Percentiles rank a stretch among this genome's conserved stretches.
Conservation (phyloP, 1,140 invertebrate genomes). For the Coenobita brevimanus region DNA sequence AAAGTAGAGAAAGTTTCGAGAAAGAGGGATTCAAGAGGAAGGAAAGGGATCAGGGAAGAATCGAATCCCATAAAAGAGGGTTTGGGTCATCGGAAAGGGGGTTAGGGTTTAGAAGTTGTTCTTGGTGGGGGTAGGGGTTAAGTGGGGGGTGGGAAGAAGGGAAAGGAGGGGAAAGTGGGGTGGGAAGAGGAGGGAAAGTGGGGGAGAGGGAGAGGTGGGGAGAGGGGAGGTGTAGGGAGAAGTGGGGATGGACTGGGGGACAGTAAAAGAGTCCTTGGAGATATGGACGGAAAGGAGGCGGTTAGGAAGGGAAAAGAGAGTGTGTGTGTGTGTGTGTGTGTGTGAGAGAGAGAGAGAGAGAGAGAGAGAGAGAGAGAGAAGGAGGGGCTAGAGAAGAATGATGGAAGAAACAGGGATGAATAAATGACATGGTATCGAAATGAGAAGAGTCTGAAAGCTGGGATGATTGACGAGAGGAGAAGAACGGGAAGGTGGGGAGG, state of each 20-base stretch:
- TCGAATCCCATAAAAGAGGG: too few species aligned
- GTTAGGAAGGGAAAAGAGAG: background rate
- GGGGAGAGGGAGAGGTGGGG: background rate
- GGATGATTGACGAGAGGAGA: background rate
- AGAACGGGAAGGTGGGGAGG: background rate
- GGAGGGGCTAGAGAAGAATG: background rate
- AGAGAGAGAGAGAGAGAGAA: background rate
- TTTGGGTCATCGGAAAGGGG: too few species aligned
- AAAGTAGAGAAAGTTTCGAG: too few species aligned
- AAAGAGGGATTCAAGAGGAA: slow-evolving; percentile 10
- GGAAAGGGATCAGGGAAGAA: too few species aligned
- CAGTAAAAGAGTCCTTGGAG: background rate
- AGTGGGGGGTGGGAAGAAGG: too few species aligned
- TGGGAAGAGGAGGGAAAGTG: background rate
- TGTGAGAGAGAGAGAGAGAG: background rate
- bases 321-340: background rate
- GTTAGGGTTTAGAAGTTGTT: too few species aligned
- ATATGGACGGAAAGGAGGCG: background rate
- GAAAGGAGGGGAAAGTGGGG: background rate
- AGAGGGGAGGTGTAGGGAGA: background rate
- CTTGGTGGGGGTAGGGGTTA: too few species aligned
- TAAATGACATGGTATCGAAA: background rate
- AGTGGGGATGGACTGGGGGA: background rate
- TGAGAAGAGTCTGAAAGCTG: background rate
- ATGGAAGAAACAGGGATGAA: background rate